Percentiles rank a stretch among this genome's conserved stretches.
phyloP scores from a whole-genome alignment of 2,113 vertebrate species.

The Lepus europaeus region DNA sequence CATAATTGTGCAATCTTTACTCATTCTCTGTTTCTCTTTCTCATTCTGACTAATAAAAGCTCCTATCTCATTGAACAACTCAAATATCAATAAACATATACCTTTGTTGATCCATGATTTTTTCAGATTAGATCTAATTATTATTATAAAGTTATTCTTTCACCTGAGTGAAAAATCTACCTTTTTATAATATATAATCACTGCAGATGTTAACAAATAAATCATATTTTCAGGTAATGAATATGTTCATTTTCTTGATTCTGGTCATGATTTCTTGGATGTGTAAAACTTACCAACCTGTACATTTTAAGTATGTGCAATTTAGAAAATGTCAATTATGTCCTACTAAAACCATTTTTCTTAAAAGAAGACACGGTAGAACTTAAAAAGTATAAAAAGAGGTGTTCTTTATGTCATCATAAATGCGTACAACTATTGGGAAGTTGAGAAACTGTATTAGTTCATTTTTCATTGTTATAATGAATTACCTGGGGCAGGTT shows the following conservation, averaged over 20 bases:
- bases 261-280: neutral
- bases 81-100: neutral
- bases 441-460: neutral
- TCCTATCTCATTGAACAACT: neutral
- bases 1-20: neutral
- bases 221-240: neutral
- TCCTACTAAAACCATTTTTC: neutral
- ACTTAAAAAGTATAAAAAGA: slow-evolving; percentile 17
- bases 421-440: neutral
- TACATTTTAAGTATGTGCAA: neutral
- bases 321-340: slow-evolving; percentile 7
- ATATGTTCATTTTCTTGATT: neutral
- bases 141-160: slow-evolving; percentile 12
- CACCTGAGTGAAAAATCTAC: slow-evolving; percentile 5
- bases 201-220: neutral
- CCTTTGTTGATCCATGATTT: neutral
- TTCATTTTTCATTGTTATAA: too few relatives aligned
- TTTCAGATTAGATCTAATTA: slow-evolving; percentile 10
- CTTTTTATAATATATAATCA: neutral
- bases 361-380: neutral
- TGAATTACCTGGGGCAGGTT: too few relatives aligned
- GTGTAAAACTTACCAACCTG: neutral
- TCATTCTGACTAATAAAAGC: neutral
- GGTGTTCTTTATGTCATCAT: neutral
- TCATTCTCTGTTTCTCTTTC: neutral